Evolutionary conservation across 1,140 invertebrate genomes (phyloP).

Genomic region (Zeugodacus cucurbitae): DNA sequence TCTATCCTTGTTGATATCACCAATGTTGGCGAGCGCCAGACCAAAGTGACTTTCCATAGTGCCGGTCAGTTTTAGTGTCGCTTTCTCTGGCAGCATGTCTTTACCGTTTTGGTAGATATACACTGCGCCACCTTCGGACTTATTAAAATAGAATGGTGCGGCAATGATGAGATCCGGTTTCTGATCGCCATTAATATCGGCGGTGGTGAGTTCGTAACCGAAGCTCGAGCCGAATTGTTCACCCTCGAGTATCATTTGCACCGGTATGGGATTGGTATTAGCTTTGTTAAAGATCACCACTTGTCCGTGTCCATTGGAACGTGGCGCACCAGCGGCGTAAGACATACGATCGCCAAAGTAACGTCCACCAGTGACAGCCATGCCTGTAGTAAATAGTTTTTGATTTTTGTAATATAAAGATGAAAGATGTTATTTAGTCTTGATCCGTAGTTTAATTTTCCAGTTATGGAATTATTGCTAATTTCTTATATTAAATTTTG

Average conservation of each 20-base stretch:
- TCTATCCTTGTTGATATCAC: constrained; percentile 92
- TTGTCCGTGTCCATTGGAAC: constrained; percentile 85
- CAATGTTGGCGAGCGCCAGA: constrained; percentile 84
- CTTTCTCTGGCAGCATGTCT: constrained; percentile 68
- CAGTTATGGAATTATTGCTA: too few species aligned
- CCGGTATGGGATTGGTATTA: constrained; percentile 72
- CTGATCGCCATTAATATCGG: constrained; percentile 89
- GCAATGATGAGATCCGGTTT: constrained; percentile 89
- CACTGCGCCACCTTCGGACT: constrained; percentile 85
- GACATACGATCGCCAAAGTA: constrained; percentile 77
- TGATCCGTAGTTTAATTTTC: too few species aligned
- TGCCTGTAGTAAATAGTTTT: constrained; percentile 66
- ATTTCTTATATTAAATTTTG: too few species aligned
- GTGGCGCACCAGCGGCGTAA: constrained; percentile 87
- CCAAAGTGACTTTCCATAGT: constrained; percentile 85
- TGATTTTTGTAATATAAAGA: not conserved
- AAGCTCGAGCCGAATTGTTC: constrained; percentile 91
- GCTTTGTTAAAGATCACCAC: constrained; percentile 82
- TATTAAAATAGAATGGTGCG: constrained; percentile 90
- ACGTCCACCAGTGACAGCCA: constrained; percentile 85
- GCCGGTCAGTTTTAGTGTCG: constrained; percentile 76
- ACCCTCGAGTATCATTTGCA: constrained; percentile 76
- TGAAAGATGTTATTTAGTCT: too few species aligned
- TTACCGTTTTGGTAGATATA: constrained; percentile 84
- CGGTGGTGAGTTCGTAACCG: constrained; percentile 85